phyloP scores from a whole-genome alignment of 2,797 vertebrate genomes.

The Malacoctenus gilli region DNA sequence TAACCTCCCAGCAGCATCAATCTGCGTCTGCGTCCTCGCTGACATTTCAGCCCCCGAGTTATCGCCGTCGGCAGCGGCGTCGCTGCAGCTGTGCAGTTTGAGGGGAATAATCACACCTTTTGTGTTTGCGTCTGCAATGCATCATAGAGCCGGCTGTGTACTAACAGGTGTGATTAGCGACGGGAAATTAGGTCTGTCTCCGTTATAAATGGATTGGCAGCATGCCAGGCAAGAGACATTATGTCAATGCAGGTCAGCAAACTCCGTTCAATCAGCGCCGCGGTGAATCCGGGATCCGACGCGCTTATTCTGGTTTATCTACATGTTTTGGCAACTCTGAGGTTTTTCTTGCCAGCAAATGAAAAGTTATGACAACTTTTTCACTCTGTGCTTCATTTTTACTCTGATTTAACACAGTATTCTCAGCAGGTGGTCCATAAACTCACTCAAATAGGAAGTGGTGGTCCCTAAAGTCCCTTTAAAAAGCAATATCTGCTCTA shows the following conservation, averaged over 20 bases:
- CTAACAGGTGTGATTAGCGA: conserved; percentile 6
- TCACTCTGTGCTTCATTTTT: neutral
- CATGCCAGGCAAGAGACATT: conserved; percentile 7
- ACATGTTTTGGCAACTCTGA: too few relatives aligned
- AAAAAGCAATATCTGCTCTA: too few relatives aligned
- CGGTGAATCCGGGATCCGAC: too few relatives aligned
- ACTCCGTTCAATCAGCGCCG: too few relatives aligned
- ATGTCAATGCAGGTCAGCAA: conserved; percentile 24
- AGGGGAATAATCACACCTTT: too few relatives aligned
- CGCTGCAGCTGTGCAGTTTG: too few relatives aligned
- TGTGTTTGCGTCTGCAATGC: too few relatives aligned
- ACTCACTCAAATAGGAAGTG: neutral
- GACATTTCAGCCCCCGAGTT: too few relatives aligned
- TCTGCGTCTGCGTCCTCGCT: too few relatives aligned
- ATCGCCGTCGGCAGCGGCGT: too few relatives aligned
- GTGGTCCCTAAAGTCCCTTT: neutral
- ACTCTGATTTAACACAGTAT: neutral
- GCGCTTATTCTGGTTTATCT: too few relatives aligned
- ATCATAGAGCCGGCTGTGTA: neutral
- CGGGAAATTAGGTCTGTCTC: conserved; percentile 37
- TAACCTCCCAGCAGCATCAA: too few relatives aligned
- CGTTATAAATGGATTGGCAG: conserved; percentile 41
- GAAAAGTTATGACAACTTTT: neutral
- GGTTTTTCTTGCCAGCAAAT: neutral
- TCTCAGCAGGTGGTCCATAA: neutral